phyloP scores from a whole-genome alignment of 2,888 invertebrate species.

The Nephrotoma appendiculata region DNA sequence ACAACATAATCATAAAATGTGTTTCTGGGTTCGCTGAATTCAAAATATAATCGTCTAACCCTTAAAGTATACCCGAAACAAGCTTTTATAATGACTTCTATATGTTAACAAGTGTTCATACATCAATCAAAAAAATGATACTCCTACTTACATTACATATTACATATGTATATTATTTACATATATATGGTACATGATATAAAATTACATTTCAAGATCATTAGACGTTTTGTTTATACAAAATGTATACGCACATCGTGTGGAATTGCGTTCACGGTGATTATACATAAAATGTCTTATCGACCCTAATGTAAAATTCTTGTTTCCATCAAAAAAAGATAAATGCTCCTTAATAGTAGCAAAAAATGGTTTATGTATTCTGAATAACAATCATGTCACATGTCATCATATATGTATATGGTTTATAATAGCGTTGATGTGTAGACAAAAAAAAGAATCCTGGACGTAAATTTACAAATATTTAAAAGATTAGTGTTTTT shows the following conservation, averaged over 20 bases:
- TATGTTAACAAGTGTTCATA: not conserved
- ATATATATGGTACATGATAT: not conserved
- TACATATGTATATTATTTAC: not conserved
- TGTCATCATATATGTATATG: not conserved
- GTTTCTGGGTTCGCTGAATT: no score
- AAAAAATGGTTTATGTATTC: not conserved
- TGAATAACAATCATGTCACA: not conserved
- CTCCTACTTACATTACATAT: not conserved
- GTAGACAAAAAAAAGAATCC: not conserved
- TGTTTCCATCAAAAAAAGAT: not conserved
- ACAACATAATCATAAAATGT: no score
- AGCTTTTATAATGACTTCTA: not conserved
- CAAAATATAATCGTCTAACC: not conserved
- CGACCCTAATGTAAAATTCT: not conserved
- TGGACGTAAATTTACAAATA: not conserved
- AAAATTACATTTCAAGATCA: not conserved
- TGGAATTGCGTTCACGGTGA: not conserved
- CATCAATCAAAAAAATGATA: not conserved
- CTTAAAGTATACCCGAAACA: not conserved
- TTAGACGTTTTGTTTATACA: not conserved
- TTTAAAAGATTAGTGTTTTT: not conserved
- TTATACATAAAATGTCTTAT: not conserved
- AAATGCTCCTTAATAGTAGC: not conserved
- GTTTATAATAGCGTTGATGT: not conserved
- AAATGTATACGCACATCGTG: not conserved